Evolutionary conservation across 2,113 vertebrate species (phyloP), one percentile per base, ranked within the genome.

Genomic region (Noturus placidus): DNA sequence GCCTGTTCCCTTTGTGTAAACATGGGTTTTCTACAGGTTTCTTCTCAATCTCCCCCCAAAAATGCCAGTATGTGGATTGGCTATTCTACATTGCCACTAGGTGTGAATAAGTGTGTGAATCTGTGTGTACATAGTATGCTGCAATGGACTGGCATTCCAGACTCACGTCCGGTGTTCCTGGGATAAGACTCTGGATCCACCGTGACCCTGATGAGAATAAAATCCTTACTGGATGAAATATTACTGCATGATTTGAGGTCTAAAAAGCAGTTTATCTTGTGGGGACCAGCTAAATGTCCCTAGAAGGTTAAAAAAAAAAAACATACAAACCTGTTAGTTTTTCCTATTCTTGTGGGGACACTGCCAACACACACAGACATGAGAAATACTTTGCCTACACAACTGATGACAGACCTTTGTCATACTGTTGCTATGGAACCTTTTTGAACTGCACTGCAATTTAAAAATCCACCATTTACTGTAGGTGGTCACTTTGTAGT

Each of bases 341-440:
- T 76, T 76, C 14, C 22, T 76, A 25, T 76, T 9, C 25, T 76
- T 42, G 38, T 50, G 25, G 20, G 20, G 42, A 76, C 72, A 27
- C 19, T 30, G 14, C 77, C 77, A 79, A 56, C n/a, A 80, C 77
- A 79, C 50, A 80, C 52, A 80, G n/a, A 57, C 77, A 80, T 54
- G 42, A 50, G 10, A 54, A 54, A n/a, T 50, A 61, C n/a, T 80
- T 80, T 56, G 6, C 42, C 46, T 50, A 46, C 42, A n/a, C 25
- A 77, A 77, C 11, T n/a, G 54, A 56, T 56, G 54, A 56, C 54
- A 0, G 54, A 17, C 17, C 15, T 19, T 56, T 56, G 54, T 56
- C 52, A 35, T 81, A 38, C 54, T 35, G 56, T 59, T 81, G 4
- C 30, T 81, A 3, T 22, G 54, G 78, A 59, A 81, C 30, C 30